Conservation (phyloP, 2,888 invertebrate genomes). For the Lochmaea crataegi region DNA sequence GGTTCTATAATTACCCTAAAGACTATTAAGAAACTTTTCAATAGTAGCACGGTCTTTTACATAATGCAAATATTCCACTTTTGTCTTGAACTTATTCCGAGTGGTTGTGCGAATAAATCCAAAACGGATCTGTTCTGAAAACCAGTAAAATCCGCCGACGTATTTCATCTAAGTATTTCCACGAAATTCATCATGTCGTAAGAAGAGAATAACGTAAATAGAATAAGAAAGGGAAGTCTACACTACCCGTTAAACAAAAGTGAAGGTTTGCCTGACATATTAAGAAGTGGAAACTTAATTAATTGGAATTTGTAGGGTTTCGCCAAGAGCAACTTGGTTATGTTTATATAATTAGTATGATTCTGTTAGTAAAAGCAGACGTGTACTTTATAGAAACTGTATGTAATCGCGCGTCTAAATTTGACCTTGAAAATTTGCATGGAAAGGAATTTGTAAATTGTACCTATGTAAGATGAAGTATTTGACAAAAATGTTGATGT, state of each 20-base stretch:
- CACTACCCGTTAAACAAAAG: constrained; percentile 10
- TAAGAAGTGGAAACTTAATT: constrained; percentile 12
- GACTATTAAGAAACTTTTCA: too few species aligned
- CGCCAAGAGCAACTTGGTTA: not conserved
- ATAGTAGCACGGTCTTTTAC: too few species aligned
- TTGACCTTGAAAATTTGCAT: too few species aligned
- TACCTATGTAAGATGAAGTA: too few species aligned
- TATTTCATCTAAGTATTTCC: not conserved
- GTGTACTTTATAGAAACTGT: not conserved
- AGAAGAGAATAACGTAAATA: constrained; percentile 1
- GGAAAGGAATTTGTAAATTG: too few species aligned
- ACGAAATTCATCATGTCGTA: constrained; percentile 1
- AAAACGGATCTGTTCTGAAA: not conserved
- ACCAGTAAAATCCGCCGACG: not conserved
- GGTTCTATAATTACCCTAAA: too few species aligned
- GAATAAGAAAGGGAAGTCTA: constrained; percentile 2
- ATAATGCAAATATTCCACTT: not conserved
- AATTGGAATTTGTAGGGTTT: constrained; percentile 10
- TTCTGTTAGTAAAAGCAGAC: not conserved
- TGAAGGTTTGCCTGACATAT: constrained; percentile 3
- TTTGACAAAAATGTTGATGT: too few species aligned
- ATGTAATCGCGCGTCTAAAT: too few species aligned
- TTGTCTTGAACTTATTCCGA: not conserved
- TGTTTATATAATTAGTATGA: constrained; percentile 17
- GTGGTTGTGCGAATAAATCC: not conserved